These are phyloP conservation scores for Teleopsis dalmanni DNA, from an alignment of 1,140 invertebrate species.

Conservation along the genomic window DNA sequence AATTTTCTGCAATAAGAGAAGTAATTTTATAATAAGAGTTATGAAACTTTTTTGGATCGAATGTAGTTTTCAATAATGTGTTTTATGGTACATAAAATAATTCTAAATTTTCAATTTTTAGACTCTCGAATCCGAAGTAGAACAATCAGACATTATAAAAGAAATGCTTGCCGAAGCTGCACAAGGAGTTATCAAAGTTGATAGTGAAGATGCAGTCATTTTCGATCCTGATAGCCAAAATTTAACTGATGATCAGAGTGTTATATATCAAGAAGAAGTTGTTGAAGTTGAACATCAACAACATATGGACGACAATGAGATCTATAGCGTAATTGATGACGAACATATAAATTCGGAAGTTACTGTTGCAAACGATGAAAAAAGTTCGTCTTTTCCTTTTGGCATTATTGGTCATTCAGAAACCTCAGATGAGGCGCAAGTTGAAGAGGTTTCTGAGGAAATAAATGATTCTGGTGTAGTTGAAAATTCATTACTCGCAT, in stretches of 20 bases:
- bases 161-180: constrained; percentile 19
- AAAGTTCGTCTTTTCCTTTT: constrained; percentile 41
- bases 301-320: constrained; percentile 29
- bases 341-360: constrained; percentile 5
- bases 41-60: neutral
- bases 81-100: neutral
- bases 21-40: neutral
- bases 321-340: constrained; percentile 18
- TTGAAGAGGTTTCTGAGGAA: constrained; percentile 8
- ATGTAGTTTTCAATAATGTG: neutral
- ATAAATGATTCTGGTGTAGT: constrained; percentile 16
- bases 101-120: constrained; percentile 13
- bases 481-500: constrained; percentile 35
- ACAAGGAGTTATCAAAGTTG: constrained; percentile 9
- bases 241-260: constrained; percentile 6
- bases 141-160: constrained; percentile 14
- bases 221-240: neutral
- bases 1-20: neutral
- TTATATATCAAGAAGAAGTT: constrained; percentile 13
- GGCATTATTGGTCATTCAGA: constrained; percentile 33
- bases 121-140: constrained; percentile 28
- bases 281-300: constrained; percentile 15
- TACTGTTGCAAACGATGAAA: constrained; percentile 22
- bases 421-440: constrained; percentile 32
- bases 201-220: neutral